Evolutionary conservation across 2,888 invertebrate genomes (phyloP).

Genomic region (Zonitis immaculata): DNA sequence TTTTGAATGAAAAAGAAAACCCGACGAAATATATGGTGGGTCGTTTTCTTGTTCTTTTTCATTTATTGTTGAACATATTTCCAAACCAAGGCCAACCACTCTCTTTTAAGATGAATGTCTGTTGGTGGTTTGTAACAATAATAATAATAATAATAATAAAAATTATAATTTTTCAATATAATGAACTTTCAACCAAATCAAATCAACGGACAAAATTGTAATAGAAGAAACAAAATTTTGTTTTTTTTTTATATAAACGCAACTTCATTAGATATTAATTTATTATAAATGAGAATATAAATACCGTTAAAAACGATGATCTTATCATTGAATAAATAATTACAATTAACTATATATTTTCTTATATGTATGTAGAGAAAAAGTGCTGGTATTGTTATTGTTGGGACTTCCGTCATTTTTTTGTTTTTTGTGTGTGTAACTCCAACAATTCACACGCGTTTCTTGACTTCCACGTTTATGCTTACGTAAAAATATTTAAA

Average conservation of each 20-base stretch:
- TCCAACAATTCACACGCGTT: slow-evolving; percentile 13
- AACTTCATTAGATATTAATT: too few species aligned
- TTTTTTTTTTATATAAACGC: too few species aligned
- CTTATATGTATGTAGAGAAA: too few species aligned
- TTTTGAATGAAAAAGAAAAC: too few species aligned
- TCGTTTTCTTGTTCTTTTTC: background rate
- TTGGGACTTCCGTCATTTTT: slow-evolving; percentile 10
- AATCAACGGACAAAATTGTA: too few species aligned
- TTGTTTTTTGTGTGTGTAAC: too few species aligned
- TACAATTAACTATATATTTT: background rate
- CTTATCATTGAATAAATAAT: background rate
- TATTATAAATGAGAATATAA: background rate
- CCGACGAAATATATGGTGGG: background rate
- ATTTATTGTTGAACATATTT: too few species aligned
- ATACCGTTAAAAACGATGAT: background rate
- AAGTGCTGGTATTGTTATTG: slow-evolving; percentile 2
- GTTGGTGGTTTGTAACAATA: slow-evolving; percentile 7
- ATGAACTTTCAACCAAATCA: background rate
- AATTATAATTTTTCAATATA: background rate
- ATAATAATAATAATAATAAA: too few species aligned
- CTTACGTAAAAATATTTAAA: slow-evolving; percentile 2
- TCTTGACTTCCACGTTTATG: slow-evolving; percentile 8
- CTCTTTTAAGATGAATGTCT: slow-evolving; percentile 26
- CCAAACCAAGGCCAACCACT: slow-evolving; percentile 27
- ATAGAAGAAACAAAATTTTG: too few species aligned